A percentile compares a stretch with the other conserved stretches of the same genome.
Evolutionary conservation across 2,113 vertebrate genomes (phyloP).

Genomic region (Phrynocephalus versicolor): DNA sequence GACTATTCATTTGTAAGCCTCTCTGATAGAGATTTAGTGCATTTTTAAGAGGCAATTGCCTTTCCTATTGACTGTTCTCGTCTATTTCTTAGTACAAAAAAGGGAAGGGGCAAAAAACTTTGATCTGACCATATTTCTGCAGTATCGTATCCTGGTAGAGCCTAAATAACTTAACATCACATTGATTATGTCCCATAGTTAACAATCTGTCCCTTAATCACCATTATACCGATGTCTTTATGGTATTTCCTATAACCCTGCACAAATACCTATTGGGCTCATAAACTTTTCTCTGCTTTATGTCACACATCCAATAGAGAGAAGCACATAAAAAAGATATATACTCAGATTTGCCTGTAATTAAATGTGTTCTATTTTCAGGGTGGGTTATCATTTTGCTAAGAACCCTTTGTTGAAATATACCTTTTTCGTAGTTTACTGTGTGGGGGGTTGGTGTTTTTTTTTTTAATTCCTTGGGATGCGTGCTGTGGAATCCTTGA

Average conservation of each 20-base stretch:
- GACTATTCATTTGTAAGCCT: background rate
- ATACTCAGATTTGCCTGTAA: slow-evolving; percentile 45
- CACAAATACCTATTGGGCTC: slow-evolving; percentile 27
- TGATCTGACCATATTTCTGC: background rate
- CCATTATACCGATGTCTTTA: slow-evolving; percentile 10
- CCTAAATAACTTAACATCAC: slow-evolving; percentile 14
- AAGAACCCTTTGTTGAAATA: background rate
- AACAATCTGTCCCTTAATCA: slow-evolving; percentile 35
- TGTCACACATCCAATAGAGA: slow-evolving; percentile 38
- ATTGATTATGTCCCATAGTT: background rate
- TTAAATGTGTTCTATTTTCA: slow-evolving; percentile 52
- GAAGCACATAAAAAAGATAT: slow-evolving; percentile 57
- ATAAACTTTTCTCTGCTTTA: slow-evolving; percentile 31
- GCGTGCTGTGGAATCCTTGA: too few species aligned
- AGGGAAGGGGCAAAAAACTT: background rate
- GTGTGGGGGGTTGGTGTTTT: too few species aligned
- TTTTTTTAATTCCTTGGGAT: too few species aligned
- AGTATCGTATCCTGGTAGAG: background rate
- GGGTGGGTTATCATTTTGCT: background rate
- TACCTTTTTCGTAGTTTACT: too few species aligned
- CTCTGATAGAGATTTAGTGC: background rate
- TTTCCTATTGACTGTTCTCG: background rate
- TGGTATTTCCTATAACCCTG: slow-evolving; percentile 25
- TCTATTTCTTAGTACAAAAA: background rate
- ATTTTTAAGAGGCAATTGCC: background rate